Conservation (phyloP, 2,113 vertebrate species). For the Lycocorax pyrrhopterus region DNA sequence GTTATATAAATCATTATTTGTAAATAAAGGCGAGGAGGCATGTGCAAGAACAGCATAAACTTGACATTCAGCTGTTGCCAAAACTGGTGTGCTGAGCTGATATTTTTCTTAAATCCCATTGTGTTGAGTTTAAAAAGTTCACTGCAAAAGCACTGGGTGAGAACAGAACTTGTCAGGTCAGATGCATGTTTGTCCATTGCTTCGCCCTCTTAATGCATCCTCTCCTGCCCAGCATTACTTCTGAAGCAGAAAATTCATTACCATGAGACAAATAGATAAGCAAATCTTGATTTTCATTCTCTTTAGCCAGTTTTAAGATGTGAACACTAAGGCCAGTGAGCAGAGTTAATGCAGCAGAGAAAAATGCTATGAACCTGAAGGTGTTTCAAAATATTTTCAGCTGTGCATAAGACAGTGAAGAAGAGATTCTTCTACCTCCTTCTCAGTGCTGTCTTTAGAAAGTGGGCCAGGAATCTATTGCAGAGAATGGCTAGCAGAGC, state of each 20-base stretch:
- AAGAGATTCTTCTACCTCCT: background rate
- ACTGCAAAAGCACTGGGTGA: background rate
- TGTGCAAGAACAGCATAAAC: conserved; percentile 31
- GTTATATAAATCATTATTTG: background rate
- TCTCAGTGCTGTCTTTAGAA: background rate
- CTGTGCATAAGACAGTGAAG: background rate
- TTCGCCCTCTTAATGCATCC: background rate
- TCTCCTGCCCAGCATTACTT: background rate
- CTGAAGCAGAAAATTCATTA: background rate
- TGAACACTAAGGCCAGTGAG: background rate
- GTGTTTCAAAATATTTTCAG: background rate
- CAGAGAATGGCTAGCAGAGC: background rate
- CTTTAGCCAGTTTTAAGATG: background rate
- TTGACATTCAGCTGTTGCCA: conserved; percentile 24
- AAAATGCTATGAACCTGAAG: background rate
- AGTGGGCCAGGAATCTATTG: background rate
- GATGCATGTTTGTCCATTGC: background rate
- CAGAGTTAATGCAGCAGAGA: background rate
- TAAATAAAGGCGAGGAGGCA: background rate
- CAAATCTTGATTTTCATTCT: background rate
- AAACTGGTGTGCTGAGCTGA: conserved; percentile 23
- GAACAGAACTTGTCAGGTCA: conserved; percentile 11
- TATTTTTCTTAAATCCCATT: conserved; percentile 26
- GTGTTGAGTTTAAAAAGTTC: background rate
- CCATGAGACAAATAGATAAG: background rate